A percentile compares a stretch with the other conserved stretches of the same genome.
Evolutionary conservation across 2,113 vertebrate genomes (phyloP).

Genomic region (Terrapene triunguis): DNA sequence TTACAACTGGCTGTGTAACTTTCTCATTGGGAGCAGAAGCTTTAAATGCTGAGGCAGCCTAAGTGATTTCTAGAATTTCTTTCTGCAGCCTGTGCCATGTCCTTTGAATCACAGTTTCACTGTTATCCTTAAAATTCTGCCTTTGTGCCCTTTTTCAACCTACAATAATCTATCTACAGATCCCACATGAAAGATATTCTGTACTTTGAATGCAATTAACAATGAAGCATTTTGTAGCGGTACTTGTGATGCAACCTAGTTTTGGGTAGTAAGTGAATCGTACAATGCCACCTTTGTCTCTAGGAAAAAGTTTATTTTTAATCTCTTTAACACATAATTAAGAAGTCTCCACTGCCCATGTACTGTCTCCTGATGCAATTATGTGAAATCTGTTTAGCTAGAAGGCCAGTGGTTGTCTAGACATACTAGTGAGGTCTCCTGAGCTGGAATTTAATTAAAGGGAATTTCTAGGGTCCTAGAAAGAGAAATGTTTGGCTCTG

Average conservation of each 20-base stretch:
- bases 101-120: not conserved
- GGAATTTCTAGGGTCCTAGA: not conserved
- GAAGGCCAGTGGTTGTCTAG: constrained; percentile 41
- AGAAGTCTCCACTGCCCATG: not conserved
- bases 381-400: constrained; percentile 34
- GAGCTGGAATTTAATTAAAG: constrained; percentile 58
- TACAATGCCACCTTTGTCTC: not conserved
- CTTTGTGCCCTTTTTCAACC: not conserved
- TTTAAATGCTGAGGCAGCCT: not conserved
- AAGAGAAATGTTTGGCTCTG: constrained; percentile 16
- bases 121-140: not conserved
- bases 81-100: not conserved
- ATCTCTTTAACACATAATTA: constrained; percentile 23
- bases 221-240: not conserved
- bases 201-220: not conserved
- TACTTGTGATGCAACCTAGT: not conserved
- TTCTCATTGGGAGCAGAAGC: not conserved
- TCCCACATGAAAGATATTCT: not conserved
- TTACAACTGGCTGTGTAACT: not conserved
- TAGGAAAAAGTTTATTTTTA: constrained; percentile 24
- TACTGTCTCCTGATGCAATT: constrained; percentile 20
- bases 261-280: not conserved
- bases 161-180: not conserved
- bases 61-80: not conserved
- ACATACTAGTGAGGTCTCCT: constrained; percentile 13